Percentiles rank a stretch among this genome's conserved stretches.
Conservation (phyloP, 2,888 invertebrate species). For the Leptopilina myrica region DNA sequence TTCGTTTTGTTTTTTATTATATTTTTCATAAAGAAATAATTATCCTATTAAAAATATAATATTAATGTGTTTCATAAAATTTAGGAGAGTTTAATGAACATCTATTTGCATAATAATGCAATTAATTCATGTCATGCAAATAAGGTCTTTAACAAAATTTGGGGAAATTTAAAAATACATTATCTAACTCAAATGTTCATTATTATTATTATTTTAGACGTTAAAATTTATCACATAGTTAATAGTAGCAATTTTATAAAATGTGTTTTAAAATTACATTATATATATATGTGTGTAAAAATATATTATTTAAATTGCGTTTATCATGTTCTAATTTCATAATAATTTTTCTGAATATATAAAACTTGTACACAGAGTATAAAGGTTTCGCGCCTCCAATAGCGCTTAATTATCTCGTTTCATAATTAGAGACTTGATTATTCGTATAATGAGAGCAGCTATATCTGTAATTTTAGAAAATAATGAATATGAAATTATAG, state of each 20-base stretch:
- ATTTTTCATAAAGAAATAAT: too few species aligned
- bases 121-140: not conserved
- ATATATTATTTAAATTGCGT: too few species aligned
- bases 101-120: not conserved
- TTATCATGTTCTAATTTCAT: too few species aligned
- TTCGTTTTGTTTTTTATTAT: too few species aligned
- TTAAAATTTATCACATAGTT: too few species aligned
- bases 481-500: not conserved
- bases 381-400: not conserved
- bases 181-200: not conserved
- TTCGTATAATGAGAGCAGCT: conserved; percentile 1
- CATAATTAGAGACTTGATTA: not conserved
- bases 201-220: too few species aligned
- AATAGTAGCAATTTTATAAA: too few species aligned
- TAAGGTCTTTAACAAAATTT: not conserved
- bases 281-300: too few species aligned
- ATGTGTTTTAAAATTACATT: too few species aligned
- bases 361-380: not conserved
- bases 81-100: not conserved
- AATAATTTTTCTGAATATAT: not conserved
- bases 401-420: conserved; percentile 4
- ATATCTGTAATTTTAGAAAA: not conserved
- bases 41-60: not conserved
- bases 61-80: not conserved
- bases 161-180: not conserved